Evolutionary conservation across 2,888 invertebrate genomes (phyloP).

Genomic region (Apodemia zela): DNA sequence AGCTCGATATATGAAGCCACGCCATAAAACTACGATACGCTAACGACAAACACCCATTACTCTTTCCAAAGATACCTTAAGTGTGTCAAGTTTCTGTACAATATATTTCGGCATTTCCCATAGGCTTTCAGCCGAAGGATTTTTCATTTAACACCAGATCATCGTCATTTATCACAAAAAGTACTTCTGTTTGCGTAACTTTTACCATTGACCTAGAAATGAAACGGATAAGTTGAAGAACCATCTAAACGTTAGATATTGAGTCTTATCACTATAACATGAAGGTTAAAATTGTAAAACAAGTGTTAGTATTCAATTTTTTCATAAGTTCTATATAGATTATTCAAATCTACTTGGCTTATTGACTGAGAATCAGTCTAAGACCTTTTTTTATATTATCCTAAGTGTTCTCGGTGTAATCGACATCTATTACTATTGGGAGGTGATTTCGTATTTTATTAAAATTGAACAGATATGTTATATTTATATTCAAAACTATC

Average conservation of each 20-base stretch:
- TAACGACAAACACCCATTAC: background rate
- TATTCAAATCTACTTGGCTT: conserved; percentile 8
- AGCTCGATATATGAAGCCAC: too few relatives aligned
- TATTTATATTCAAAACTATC: background rate
- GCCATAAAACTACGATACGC: background rate
- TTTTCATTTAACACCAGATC: conserved; percentile 20
- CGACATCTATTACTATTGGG: background rate
- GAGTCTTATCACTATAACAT: conserved; percentile 20
- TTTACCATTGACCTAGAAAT: conserved; percentile 35
- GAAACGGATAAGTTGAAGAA: conserved; percentile 29
- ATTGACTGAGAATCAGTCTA: conserved; percentile 12
- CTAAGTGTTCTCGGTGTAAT: conserved; percentile 9
- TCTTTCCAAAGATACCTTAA: background rate
- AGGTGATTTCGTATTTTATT: conserved; percentile 11
- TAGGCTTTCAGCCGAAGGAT: conserved; percentile 8
- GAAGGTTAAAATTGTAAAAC: conserved; percentile 20
- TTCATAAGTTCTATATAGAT: conserved; percentile 11
- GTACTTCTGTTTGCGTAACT: conserved; percentile 31
- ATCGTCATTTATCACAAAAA: conserved; percentile 32
- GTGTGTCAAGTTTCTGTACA: background rate
- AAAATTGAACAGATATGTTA: conserved; percentile 13
- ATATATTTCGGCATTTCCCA: conserved; percentile 11
- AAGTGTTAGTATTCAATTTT: background rate
- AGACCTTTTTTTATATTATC: conserved; percentile 15
- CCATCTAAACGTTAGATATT: conserved; percentile 19